Percentiles rank a stretch among this genome's conserved stretches.
Conservation (phyloP, 1,140 invertebrate genomes). For the Agrilus planipennis region DNA sequence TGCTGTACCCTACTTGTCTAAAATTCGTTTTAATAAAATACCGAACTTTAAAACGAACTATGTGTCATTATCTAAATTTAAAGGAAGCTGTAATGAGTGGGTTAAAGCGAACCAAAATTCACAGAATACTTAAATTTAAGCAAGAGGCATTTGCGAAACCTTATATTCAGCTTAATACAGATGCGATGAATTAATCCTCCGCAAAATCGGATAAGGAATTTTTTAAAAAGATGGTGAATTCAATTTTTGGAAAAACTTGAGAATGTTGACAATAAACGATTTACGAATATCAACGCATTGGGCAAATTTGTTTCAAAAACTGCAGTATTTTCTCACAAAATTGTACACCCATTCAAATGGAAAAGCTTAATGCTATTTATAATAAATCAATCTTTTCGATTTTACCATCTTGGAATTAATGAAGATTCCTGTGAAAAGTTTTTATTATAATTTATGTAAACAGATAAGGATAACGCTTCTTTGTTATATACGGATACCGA, state of each 20-base stretch:
- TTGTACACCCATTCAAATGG: slow-evolving; percentile 30
- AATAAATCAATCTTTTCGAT: slow-evolving; percentile 35
- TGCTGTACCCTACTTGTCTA: too few species aligned
- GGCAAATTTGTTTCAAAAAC: slow-evolving; percentile 17
- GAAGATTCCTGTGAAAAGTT: slow-evolving; percentile 17
- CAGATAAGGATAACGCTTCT: not conserved
- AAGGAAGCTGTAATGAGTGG: slow-evolving; percentile 25
- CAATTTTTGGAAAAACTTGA: slow-evolving; percentile 38
- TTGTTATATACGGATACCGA: not conserved
- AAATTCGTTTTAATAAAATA: too few species aligned
- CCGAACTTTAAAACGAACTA: slow-evolving; percentile 31
- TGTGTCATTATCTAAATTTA: slow-evolving; percentile 31
- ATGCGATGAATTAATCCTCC: slow-evolving; percentile 19
- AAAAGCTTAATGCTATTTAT: slow-evolving; percentile 23
- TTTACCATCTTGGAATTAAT: slow-evolving; percentile 32
- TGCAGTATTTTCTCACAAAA: slow-evolving; percentile 25
- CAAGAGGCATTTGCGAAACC: slow-evolving; percentile 29
- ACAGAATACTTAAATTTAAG: slow-evolving; percentile 29
- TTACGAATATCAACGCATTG: slow-evolving; percentile 28
- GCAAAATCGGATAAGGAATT: slow-evolving; percentile 36
- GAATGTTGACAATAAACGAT: slow-evolving; percentile 27
- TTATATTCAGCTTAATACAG: slow-evolving; percentile 33
- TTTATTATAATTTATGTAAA: slow-evolving; percentile 15
- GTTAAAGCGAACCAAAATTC: slow-evolving; percentile 27
- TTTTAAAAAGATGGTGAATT: slow-evolving; percentile 37